Conservation (phyloP, 2,888 invertebrate genomes). For the Tigriopus californicus region DNA sequence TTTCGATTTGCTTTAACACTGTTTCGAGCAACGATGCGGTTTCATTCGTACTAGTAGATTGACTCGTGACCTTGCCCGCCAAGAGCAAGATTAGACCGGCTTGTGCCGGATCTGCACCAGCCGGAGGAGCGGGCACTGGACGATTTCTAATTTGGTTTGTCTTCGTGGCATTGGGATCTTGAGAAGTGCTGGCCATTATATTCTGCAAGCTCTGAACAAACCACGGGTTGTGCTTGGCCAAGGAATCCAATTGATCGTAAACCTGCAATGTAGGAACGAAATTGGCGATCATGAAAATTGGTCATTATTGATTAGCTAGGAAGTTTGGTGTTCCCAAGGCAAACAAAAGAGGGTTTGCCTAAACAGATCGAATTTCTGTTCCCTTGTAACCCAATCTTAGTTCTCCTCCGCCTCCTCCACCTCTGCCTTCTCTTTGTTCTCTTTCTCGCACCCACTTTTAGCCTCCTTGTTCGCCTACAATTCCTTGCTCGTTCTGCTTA, state of each 20-base stretch:
- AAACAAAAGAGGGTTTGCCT: too few relatives aligned
- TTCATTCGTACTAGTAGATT: neutral
- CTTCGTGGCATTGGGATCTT: neutral
- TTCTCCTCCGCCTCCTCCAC: too few relatives aligned
- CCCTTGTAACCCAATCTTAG: too few relatives aligned
- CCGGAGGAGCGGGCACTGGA: neutral
- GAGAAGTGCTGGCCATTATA: conserved; percentile 4
- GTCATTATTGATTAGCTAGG: too few relatives aligned
- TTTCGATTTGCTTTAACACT: neutral
- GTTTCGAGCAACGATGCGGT: neutral
- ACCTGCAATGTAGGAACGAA: conserved; percentile 26
- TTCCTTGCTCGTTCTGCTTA: too few relatives aligned
- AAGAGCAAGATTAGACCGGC: conserved; percentile 7
- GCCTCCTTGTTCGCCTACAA: too few relatives aligned
- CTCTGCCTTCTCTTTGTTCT: too few relatives aligned
- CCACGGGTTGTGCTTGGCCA: conserved; percentile 14
- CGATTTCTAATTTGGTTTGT: neutral
- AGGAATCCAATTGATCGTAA: conserved; percentile 24
- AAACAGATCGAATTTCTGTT: too few relatives aligned
- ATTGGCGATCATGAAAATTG: too few relatives aligned
- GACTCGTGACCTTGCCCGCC: conserved; percentile 5
- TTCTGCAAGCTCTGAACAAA: conserved; percentile 11
- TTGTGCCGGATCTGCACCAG: conserved; percentile 8
- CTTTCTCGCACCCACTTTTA: too few relatives aligned
- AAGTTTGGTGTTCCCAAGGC: too few relatives aligned